Percentiles rank a stretch among this genome's conserved stretches.
These are phyloP conservation scores for Buphagus erythrorhynchus DNA, from an alignment of 2,797 vertebrate species.

Conservation along the genomic window DNA sequence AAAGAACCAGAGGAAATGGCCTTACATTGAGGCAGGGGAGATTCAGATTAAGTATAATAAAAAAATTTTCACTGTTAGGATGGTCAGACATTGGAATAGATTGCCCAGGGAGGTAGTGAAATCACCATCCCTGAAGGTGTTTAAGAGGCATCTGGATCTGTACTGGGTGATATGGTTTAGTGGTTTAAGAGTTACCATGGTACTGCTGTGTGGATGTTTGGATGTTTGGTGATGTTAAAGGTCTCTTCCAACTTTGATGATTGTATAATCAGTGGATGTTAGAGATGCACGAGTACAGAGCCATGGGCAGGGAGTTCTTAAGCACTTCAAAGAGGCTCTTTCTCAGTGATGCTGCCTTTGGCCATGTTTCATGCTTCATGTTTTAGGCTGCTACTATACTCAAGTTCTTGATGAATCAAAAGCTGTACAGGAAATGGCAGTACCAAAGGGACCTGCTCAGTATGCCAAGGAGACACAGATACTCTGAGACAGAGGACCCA, in stretches of 20 bases:
- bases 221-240: not conserved
- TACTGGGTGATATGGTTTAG: not conserved
- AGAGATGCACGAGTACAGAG: not conserved
- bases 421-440: not conserved
- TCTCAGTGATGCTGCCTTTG: not conserved
- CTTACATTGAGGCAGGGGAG: not conserved
- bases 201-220: not conserved
- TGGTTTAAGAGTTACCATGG: not conserved
- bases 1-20: not conserved
- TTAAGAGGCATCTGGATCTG: not conserved
- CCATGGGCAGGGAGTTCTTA: rapidly evolving
- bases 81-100: not conserved
- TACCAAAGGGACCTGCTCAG: not conserved
- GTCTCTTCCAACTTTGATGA: not conserved
- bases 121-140: not conserved
- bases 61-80: not conserved
- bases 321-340: not conserved
- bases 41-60: not conserved
- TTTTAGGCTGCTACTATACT: not conserved
- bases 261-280: not conserved
- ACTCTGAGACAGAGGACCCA: not conserved
- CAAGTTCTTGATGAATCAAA: not conserved
- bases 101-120: not conserved
- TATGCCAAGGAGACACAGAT: not conserved
- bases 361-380: not conserved